These are phyloP conservation scores for Tinea pellionella DNA, from an alignment of 2,888 invertebrate species.

Conservation along the genomic window DNA sequence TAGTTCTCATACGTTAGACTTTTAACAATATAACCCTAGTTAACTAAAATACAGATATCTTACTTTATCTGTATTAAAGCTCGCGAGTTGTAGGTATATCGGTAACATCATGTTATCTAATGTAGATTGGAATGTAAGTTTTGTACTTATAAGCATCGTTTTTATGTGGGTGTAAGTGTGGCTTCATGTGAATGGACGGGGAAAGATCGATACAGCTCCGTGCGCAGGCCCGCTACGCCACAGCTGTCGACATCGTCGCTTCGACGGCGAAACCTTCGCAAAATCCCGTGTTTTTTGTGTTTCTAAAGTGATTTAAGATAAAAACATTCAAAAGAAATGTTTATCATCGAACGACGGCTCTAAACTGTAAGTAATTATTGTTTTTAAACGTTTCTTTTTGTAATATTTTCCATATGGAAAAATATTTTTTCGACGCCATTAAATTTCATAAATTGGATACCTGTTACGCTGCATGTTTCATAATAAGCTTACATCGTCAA, in stretches of 20 bases:
- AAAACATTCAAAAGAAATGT: slow-evolving; percentile 30
- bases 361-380: slow-evolving; percentile 40
- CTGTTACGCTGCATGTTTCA: slow-evolving; percentile 37
- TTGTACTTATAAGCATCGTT: slow-evolving; percentile 24
- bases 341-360: slow-evolving; percentile 38
- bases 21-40: not conserved
- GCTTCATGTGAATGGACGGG: slow-evolving; percentile 51
- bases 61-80: slow-evolving; percentile 31
- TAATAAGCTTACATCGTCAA: not conserved
- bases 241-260: slow-evolving; percentile 50
- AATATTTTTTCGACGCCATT: slow-evolving; percentile 25
- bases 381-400: not conserved
- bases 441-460: slow-evolving; percentile 31
- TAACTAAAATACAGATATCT: no score
- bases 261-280: slow-evolving; percentile 22
- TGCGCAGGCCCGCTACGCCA: slow-evolving; percentile 48
- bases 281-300: slow-evolving; percentile 28
- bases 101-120: slow-evolving; percentile 58
- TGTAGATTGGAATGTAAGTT: slow-evolving; percentile 57
- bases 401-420: not conserved
- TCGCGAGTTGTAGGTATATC: slow-evolving; percentile 28
- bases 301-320: slow-evolving; percentile 34
- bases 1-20: not conserved
- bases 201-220: slow-evolving; percentile 55
- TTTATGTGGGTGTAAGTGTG: slow-evolving; percentile 57